These are phyloP conservation scores for Cheilosia urbana DNA, from an alignment of 2,888 invertebrate species.

Conservation along the genomic window DNA sequence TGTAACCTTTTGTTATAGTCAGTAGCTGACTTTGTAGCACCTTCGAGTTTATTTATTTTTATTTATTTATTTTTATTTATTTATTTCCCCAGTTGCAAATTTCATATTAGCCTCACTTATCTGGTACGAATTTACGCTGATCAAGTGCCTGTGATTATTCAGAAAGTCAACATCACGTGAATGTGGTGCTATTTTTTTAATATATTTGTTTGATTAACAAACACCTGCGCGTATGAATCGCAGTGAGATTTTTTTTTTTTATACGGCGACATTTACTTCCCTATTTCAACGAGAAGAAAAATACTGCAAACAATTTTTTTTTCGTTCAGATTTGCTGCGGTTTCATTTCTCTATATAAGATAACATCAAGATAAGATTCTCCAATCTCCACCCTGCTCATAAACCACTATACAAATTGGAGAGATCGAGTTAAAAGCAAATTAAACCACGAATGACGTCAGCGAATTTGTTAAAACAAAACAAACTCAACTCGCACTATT, in stretches of 20 bases:
- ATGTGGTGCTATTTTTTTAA: constrained; percentile 1
- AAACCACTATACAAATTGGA: constrained; percentile 23
- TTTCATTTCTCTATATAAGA: neutral
- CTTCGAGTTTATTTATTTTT: no score
- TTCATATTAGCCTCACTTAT: neutral
- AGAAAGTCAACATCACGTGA: constrained; percentile 31
- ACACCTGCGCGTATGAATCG: neutral
- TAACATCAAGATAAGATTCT: constrained; percentile 15
- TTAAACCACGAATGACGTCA: constrained; percentile 39
- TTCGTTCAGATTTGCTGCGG: neutral
- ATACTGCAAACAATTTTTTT: constrained; percentile 12
- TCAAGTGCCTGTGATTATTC: neutral
- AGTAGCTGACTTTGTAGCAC: neutral
- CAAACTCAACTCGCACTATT: constrained; percentile 13
- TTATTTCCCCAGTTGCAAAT: constrained; percentile 2
- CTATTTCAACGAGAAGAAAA: constrained; percentile 1
- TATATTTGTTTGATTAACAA: neutral
- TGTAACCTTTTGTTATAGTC: no score
- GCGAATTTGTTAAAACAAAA: constrained; percentile 10
- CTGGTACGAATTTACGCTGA: constrained; percentile 4
- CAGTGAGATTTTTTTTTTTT: constrained; percentile 2
- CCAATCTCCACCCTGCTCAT: neutral
- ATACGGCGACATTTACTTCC: neutral
- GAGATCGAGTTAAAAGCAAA: constrained; percentile 11
- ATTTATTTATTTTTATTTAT: neutral